Percentiles rank a stretch among this genome's conserved stretches.
Evolutionary conservation across 1,140 invertebrate species (phyloP).

Genomic region (Zaprionus ghesquierei): DNA sequence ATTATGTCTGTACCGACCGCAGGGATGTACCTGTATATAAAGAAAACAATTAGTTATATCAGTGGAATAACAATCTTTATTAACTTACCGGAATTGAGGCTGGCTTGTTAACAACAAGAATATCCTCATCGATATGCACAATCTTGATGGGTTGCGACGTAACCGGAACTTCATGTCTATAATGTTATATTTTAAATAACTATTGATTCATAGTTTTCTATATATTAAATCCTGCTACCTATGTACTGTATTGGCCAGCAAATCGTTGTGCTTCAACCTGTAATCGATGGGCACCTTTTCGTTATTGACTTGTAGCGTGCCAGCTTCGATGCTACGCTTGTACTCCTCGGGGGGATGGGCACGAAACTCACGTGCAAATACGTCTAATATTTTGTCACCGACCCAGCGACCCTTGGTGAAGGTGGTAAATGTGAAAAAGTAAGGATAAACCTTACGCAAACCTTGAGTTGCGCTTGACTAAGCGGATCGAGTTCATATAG

Average conservation of each 20-base stretch:
- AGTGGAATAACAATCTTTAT: conserved; percentile 84
- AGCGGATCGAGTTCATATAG: conserved; percentile 9
- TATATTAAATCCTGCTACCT: conserved; percentile 86
- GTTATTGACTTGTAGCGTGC: conserved; percentile 97
- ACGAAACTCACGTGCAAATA: conserved; percentile 96
- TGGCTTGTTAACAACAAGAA: conserved; percentile 99
- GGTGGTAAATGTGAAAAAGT: conserved; percentile 98
- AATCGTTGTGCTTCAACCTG: conserved; percentile 95
- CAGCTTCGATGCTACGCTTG: conserved; percentile 94
- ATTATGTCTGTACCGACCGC: conserved; percentile 97
- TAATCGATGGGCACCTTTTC: conserved; percentile 96
- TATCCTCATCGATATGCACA: conserved; percentile 98
- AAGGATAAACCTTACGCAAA: conserved; percentile 98
- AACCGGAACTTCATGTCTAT: conserved; percentile 98
- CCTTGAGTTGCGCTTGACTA: conserved; percentile 84
- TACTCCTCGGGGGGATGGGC: conserved; percentile 96
- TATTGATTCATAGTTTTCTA: not conserved
- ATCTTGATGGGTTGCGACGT: conserved; percentile 96
- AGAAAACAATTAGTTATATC: not conserved
- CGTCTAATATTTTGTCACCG: conserved; percentile 95
- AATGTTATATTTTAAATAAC: conserved; percentile 82
- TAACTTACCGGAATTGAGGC: conserved; percentile 98
- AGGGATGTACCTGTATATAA: conserved; percentile 93
- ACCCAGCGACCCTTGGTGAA: conserved; percentile 99
- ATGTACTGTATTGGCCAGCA: conserved; percentile 97